Conservation (phyloP, 2,797 vertebrate genomes). For the Urocyon cinereoargenteus region DNA sequence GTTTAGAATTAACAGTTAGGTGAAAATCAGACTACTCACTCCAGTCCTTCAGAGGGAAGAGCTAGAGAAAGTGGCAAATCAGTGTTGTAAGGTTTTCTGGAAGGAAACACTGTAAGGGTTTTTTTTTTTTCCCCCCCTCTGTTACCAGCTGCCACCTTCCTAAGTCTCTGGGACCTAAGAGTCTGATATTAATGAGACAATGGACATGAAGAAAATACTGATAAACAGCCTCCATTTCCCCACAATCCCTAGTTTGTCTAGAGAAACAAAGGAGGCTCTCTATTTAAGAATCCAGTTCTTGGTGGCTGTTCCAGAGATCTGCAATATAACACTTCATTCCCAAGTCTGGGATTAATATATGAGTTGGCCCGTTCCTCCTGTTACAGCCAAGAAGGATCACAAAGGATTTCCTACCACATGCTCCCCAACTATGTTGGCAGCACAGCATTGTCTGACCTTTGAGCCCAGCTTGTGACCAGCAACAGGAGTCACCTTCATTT, state of each 20-base stretch:
- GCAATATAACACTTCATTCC: slow-evolving; percentile 70
- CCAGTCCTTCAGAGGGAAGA: not conserved
- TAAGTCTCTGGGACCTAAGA: slow-evolving; percentile 52
- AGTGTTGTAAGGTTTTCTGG: not conserved
- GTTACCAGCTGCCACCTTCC: not conserved
- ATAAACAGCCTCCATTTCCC: slow-evolving; percentile 73
- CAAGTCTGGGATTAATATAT: slow-evolving; percentile 77
- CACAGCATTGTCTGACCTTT: slow-evolving; percentile 18
- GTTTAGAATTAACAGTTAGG: not conserved
- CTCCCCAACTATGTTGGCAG: not conserved
- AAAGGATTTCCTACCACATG: slow-evolving; percentile 81
- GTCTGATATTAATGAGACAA: slow-evolving; percentile 60
- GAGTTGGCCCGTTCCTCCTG: slow-evolving; percentile 74
- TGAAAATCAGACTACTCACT: not conserved
- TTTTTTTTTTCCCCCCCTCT: not conserved
- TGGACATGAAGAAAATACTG: slow-evolving; percentile 46
- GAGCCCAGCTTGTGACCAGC: not conserved
- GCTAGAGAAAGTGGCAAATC: not conserved
- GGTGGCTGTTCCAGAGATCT: slow-evolving; percentile 82
- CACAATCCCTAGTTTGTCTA: slow-evolving; percentile 63
- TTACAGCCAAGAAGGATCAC: slow-evolving; percentile 75
- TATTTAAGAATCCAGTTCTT: slow-evolving; percentile 84
- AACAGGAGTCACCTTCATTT: not conserved
- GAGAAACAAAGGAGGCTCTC: slow-evolving; percentile 83
- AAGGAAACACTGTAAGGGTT: not conserved